Conservation (phyloP, 2,888 invertebrate genomes). For the Schizotus pectinicornis region DNA sequence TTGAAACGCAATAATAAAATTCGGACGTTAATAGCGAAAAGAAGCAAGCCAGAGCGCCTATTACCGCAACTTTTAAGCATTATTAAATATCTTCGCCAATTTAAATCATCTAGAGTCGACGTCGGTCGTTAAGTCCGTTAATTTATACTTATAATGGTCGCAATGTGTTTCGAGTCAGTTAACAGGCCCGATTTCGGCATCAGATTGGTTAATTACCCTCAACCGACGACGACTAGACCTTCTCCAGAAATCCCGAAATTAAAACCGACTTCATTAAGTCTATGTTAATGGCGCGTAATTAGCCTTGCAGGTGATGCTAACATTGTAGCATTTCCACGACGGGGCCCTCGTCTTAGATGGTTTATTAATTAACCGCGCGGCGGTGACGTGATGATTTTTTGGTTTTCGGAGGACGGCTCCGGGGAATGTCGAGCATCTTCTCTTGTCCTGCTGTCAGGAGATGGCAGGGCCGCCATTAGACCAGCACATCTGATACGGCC, state of each 20-base stretch:
- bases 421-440: conserved; percentile 14
- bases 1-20: conserved; percentile 30
- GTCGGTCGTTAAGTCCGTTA: conserved; percentile 41
- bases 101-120: conserved; percentile 24
- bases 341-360: background rate
- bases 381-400: background rate
- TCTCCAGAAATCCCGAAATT: conserved; percentile 20
- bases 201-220: conserved; percentile 36
- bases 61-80: conserved; percentile 18
- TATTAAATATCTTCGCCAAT: conserved; percentile 34
- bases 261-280: conserved; percentile 19
- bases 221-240: conserved; percentile 20
- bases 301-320: conserved; percentile 18
- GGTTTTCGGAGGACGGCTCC: conserved; percentile 11
- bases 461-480: conserved; percentile 23
- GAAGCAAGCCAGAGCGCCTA: conserved; percentile 7
- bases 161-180: conserved; percentile 42
- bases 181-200: conserved; percentile 37
- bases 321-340: conserved; percentile 11
- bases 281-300: conserved; percentile 25
- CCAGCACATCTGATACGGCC: conserved; percentile 35
- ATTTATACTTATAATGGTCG: conserved; percentile 40
- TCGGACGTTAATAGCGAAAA: conserved; percentile 23
- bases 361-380: background rate
- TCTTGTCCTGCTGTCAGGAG: conserved; percentile 26